Evolutionary conservation across 1,140 invertebrate genomes (phyloP).

Genomic region (Zaprionus davidi): DNA sequence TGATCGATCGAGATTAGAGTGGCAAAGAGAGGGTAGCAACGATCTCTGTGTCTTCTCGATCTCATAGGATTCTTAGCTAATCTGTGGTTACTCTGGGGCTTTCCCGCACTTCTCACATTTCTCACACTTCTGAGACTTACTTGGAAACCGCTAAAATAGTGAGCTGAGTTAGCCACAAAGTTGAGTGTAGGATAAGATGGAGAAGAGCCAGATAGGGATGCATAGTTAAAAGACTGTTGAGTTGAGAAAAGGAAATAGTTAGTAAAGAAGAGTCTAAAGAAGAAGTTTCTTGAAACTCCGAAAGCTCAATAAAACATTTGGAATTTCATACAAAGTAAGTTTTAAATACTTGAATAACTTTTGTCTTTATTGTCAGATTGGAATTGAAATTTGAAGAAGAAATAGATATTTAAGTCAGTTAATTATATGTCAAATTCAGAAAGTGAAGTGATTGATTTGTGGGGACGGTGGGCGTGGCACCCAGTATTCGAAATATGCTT

Average conservation of each 20-base stretch:
- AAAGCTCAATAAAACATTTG: not conserved
- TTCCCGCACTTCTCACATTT: constrained; percentile 16
- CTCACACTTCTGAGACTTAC: constrained; percentile 7
- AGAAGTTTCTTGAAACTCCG: too few species aligned
- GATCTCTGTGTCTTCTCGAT: not conserved
- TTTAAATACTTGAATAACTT: too few species aligned
- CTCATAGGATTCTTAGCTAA: not conserved
- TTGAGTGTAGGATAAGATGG: not conserved
- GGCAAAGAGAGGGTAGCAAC: not conserved
- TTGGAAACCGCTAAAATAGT: not conserved
- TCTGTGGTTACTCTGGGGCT: not conserved
- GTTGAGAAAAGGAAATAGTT: not conserved
- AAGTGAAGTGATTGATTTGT: too few species aligned
- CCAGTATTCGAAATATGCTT: too few species aligned
- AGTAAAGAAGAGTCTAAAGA: not conserved
- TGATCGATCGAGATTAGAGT: constrained; percentile 16
- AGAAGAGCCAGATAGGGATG: not conserved
- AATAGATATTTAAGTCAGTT: not conserved
- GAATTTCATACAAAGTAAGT: too few species aligned
- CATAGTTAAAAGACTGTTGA: not conserved
- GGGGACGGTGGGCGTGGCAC: too few species aligned
- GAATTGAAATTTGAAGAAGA: not conserved
- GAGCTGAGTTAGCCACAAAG: not conserved
- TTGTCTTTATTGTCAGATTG: too few species aligned
- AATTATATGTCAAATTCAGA: too few species aligned